Conservation (phyloP, 2,113 vertebrate genomes). For the Ibidorhyncha struthersii region DNA sequence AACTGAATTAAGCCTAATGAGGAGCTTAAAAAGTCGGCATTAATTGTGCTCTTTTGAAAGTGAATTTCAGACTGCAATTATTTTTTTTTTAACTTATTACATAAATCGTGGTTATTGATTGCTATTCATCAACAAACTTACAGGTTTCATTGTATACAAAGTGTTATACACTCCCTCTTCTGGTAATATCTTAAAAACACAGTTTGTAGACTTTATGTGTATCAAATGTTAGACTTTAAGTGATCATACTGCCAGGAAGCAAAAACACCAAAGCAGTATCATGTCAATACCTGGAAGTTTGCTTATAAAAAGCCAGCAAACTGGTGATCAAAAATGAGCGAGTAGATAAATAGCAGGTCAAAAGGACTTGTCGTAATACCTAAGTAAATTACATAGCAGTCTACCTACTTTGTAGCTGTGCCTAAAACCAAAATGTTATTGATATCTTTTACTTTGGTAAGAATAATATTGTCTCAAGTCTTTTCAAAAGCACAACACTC, state of each 20-base stretch:
- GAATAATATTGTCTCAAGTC: not conserved
- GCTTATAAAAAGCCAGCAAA: not conserved
- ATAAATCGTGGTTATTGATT: not conserved
- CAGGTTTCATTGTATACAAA: not conserved
- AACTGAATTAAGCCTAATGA: not conserved
- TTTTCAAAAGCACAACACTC: not conserved
- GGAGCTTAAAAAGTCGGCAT: not conserved
- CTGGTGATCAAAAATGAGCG: not conserved
- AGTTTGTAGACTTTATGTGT: not conserved
- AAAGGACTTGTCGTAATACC: not conserved
- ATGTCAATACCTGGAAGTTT: not conserved
- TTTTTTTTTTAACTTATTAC: not conserved
- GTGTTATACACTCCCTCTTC: conserved; percentile 59
- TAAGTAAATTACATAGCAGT: not conserved
- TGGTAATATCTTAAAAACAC: conserved; percentile 47
- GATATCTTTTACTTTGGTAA: not conserved
- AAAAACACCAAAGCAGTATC: not conserved
- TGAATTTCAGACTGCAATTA: not conserved
- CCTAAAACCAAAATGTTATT: not conserved
- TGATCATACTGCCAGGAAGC: not conserved
- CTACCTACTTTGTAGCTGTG: not conserved
- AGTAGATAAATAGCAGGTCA: not conserved
- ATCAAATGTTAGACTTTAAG: not conserved
- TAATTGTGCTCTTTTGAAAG: not conserved
- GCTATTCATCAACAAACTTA: not conserved